Evolutionary conservation across 2,888 invertebrate species (phyloP).

Genomic region (Conops quadrifasciatus): DNA sequence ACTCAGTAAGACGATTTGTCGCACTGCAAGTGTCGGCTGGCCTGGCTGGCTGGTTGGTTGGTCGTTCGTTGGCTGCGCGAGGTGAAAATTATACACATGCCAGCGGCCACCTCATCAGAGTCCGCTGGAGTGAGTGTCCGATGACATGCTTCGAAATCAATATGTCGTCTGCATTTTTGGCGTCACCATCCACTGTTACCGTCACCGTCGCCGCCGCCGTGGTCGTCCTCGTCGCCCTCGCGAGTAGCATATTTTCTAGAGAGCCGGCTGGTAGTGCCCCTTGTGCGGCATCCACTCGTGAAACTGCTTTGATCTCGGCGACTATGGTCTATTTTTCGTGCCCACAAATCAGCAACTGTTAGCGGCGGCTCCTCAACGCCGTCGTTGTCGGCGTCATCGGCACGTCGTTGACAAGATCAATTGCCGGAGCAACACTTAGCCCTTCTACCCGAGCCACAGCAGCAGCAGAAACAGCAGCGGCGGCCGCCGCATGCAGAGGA

Average conservation of each 20-base stretch:
- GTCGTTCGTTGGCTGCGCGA: conserved; percentile 12
- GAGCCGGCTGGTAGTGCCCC: neutral
- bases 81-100: conserved; percentile 36
- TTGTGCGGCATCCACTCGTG: conserved; percentile 21
- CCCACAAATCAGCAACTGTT: conserved; percentile 22
- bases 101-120: conserved; percentile 26
- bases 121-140: neutral
- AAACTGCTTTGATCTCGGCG: conserved; percentile 7
- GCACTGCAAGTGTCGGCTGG: neutral
- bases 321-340: conserved; percentile 30
- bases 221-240: neutral
- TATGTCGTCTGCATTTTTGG: conserved; percentile 31
- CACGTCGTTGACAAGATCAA: conserved; percentile 32
- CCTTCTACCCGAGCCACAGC: conserved; percentile 3
- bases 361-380: conserved; percentile 15
- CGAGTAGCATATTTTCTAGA: too few relatives aligned
- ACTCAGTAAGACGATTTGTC: conserved; percentile 30
- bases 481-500: neutral
- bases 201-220: neutral
- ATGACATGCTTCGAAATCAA: conserved; percentile 18
- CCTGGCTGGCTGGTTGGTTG: neutral
- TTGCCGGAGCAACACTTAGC: conserved; percentile 9
- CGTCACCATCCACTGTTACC: neutral
- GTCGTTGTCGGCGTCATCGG: neutral
- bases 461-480: neutral